phyloP scores from a whole-genome alignment of 2,113 vertebrate genomes.

The Symphodus melops region DNA sequence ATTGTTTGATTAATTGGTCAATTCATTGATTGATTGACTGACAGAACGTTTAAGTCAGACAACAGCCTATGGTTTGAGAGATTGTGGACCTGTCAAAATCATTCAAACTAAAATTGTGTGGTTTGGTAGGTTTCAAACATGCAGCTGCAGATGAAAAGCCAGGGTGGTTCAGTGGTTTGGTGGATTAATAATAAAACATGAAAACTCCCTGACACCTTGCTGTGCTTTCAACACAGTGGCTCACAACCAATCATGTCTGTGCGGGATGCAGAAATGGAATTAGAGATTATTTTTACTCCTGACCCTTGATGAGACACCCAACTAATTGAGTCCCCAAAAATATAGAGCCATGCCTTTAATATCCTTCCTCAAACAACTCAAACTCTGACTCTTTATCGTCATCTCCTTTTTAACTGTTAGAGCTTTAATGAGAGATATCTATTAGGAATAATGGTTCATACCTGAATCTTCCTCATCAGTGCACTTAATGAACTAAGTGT shows the following conservation, averaged over 20 bases:
- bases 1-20: too few species aligned
- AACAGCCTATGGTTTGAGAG: too few species aligned
- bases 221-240: neutral
- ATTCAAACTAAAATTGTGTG: too few species aligned
- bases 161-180: too few species aligned
- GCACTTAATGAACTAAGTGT: constrained; percentile 56
- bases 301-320: neutral
- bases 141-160: too few species aligned
- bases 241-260: neutral
- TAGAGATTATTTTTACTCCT: neutral
- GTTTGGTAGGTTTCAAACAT: too few species aligned
- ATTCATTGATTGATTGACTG: too few species aligned
- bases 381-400: too few species aligned
- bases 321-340: neutral
- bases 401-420: constrained; percentile 23
- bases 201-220: too few species aligned
- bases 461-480: constrained; percentile 30
- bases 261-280: neutral
- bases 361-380: neutral
- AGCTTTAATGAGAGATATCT: constrained; percentile 24
- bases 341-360: neutral
- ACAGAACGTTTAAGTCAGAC: too few species aligned
- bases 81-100: too few species aligned
- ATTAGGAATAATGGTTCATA: constrained; percentile 36
- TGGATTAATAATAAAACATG: too few species aligned